Conservation (phyloP, 2,888 invertebrate species). For the Yponomeuta malinellus region DNA sequence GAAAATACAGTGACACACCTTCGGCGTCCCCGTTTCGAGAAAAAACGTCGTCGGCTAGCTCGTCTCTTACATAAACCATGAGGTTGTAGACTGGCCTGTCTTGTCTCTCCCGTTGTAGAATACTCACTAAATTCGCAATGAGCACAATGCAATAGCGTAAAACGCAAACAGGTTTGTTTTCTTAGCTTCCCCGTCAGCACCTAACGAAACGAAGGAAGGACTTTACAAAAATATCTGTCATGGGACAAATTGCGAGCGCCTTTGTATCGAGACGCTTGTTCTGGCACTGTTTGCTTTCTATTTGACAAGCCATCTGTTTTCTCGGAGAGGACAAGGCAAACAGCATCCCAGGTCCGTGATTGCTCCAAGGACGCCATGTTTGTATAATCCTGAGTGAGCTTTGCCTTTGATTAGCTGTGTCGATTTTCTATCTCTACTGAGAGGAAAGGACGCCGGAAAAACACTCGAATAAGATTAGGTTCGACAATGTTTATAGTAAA, state of each 20-base stretch:
- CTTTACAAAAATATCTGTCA: constrained; percentile 33
- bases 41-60: not conserved
- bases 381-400: constrained; percentile 42
- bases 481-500: not conserved
- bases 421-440: constrained; percentile 1
- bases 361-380: constrained; percentile 55
- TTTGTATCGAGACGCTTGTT: constrained; percentile 39
- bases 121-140: not conserved
- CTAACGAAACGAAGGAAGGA: constrained; percentile 19
- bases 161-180: not conserved
- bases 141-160: not conserved
- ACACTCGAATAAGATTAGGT: not conserved
- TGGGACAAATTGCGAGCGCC: constrained; percentile 41
- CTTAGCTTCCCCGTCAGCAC: not conserved
- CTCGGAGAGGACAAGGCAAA: constrained; percentile 56
- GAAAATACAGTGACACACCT: not conserved
- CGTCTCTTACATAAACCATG: not conserved
- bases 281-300: constrained; percentile 49
- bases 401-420: constrained; percentile 55
- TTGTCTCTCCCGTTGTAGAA: not conserved
- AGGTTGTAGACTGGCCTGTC: not conserved
- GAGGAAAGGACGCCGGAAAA: not conserved
- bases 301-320: constrained; percentile 66
- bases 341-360: constrained; percentile 50
- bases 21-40: not conserved